These are phyloP conservation scores for Cephalopholis sonnerati DNA, from an alignment of 2,113 vertebrate species.

Conservation along the genomic window DNA sequence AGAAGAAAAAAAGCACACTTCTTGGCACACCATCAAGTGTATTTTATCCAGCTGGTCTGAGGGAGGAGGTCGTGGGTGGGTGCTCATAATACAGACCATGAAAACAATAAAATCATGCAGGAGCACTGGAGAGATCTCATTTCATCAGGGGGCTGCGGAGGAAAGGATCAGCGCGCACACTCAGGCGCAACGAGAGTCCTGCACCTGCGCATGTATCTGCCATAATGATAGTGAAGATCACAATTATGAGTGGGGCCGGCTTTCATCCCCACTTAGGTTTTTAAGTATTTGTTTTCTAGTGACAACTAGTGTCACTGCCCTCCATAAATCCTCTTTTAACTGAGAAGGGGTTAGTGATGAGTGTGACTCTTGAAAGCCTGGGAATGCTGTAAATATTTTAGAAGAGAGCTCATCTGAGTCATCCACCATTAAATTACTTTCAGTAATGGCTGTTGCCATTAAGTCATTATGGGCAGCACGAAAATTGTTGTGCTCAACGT, in stretches of 20 bases:
- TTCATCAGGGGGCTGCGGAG: conserved; percentile 31
- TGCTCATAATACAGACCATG: conserved; percentile 57
- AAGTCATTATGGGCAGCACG: conserved; percentile 80
- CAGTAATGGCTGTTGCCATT: conserved; percentile 77
- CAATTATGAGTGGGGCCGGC: not conserved
- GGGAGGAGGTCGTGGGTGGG: conserved; percentile 61
- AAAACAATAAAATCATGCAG: conserved; percentile 70
- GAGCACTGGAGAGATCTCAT: conserved; percentile 62
- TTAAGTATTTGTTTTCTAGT: conserved; percentile 48
- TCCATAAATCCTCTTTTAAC: conserved; percentile 48
- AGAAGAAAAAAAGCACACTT: conserved; percentile 50
- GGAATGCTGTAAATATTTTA: conserved; percentile 76
- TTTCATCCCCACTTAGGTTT: conserved; percentile 40
- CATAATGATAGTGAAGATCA: conserved; percentile 11
- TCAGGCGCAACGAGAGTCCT: conserved; percentile 6
- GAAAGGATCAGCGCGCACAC: conserved; percentile 27
- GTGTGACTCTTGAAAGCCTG: conserved; percentile 57
- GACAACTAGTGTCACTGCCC: conserved; percentile 33
- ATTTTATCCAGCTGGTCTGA: conserved; percentile 74
- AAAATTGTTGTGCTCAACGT: conserved; percentile 72
- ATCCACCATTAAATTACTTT: conserved; percentile 76
- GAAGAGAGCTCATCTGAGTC: conserved; percentile 78
- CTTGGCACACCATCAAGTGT: conserved; percentile 71
- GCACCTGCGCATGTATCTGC: conserved; percentile 50
- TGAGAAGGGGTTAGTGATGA: conserved; percentile 48